Percentiles rank a stretch among this genome's conserved stretches.
Evolutionary conservation across 2,888 invertebrate species (phyloP).

Genomic region (Nomada fabriciana): DNA sequence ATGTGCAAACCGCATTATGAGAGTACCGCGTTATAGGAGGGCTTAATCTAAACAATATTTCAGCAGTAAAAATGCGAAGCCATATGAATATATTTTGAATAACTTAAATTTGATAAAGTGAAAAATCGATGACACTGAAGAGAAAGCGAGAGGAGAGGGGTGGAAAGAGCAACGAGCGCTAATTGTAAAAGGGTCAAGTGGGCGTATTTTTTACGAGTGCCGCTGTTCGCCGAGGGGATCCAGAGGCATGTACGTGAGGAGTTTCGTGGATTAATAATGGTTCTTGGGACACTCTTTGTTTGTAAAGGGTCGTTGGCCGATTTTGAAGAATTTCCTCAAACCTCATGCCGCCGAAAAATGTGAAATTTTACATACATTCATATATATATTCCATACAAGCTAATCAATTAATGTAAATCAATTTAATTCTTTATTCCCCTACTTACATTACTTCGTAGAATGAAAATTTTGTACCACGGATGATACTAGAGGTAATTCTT

Average conservation of each 20-base stretch:
- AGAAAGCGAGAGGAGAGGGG: neutral
- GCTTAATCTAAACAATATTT: no score
- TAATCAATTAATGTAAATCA: no score
- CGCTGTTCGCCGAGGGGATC: neutral
- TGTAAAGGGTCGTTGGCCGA: neutral
- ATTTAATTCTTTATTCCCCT: no score
- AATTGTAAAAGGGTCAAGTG: slow-evolving; percentile 26
- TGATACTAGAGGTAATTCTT: no score
- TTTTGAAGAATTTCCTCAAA: neutral
- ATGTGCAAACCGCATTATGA: no score
- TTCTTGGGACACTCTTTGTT: slow-evolving; percentile 16
- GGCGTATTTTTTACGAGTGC: slow-evolving; percentile 16
- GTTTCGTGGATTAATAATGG: neutral
- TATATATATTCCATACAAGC: no score
- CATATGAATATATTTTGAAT: neutral
- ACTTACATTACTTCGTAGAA: no score
- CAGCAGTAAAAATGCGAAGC: no score
- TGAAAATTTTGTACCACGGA: no score
- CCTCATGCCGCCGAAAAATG: neutral
- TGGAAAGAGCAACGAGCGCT: slow-evolving; percentile 1
- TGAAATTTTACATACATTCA: neutral
- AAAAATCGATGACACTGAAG: slow-evolving; percentile 20
- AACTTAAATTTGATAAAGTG: neutral
- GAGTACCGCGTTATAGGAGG: no score
- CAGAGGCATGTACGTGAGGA: neutral